A percentile compares a stretch with the other conserved stretches of the same genome.
phyloP scores from a whole-genome alignment of 2,113 vertebrate genomes.

The Plestiodon gilberti region DNA sequence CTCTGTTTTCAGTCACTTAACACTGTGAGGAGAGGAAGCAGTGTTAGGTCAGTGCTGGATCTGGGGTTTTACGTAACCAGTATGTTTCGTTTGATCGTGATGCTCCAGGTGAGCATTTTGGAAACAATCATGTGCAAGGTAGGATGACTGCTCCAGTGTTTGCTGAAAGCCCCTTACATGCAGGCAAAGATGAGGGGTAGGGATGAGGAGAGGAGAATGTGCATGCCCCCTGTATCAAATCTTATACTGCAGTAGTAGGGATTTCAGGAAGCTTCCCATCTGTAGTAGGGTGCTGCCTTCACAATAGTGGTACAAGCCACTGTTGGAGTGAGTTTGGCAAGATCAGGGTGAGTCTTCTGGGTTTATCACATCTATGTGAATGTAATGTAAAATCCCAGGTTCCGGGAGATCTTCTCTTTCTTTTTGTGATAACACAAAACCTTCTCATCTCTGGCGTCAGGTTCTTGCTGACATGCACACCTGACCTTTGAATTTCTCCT shows the following conservation, averaged over 20 bases:
- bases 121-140: slow-evolving; percentile 7
- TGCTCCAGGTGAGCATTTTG: not conserved
- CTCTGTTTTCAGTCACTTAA: slow-evolving; percentile 2
- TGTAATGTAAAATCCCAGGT: no score
- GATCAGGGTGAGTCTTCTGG: no score
- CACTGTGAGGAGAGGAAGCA: not conserved
- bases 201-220: not conserved
- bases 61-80: slow-evolving; percentile 1
- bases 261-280: not conserved
- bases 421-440: no score
- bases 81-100: not conserved
- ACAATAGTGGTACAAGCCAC: no score
- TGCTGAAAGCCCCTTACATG: not conserved
- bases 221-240: not conserved
- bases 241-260: not conserved
- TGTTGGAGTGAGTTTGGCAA: no score
- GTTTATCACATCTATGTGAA: no score
- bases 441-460: no score
- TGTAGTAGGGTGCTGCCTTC: no score
- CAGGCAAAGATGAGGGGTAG: not conserved
- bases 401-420: no score
- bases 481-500: no score
- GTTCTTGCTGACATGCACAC: no score
- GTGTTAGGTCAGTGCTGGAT: not conserved
- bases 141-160: not conserved